Conservation (phyloP, 1,140 invertebrate genomes). For the Andrena cerasifolii region DNA sequence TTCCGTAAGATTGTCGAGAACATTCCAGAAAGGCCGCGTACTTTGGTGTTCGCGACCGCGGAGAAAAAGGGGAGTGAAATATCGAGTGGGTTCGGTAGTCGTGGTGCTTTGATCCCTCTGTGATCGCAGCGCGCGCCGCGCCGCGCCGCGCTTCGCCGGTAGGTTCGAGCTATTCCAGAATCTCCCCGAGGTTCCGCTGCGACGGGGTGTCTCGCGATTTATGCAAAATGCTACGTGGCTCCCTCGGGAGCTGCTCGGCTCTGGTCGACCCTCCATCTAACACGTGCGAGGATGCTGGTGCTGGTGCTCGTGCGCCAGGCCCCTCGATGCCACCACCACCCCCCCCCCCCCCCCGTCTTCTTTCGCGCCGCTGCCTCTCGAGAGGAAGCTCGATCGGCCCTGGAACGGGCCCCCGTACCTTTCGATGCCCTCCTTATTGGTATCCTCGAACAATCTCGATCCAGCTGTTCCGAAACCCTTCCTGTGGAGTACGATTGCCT, state of each 20-base stretch:
- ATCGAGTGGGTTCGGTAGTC: constrained; percentile 48
- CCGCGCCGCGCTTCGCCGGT: too few relatives aligned
- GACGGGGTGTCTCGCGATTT: constrained; percentile 81
- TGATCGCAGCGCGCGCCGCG: constrained; percentile 55
- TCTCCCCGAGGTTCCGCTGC: constrained; percentile 69
- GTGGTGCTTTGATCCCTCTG: constrained; percentile 57
- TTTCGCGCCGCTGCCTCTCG: constrained; percentile 38
- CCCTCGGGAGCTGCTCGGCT: constrained; percentile 76
- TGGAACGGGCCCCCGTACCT: constrained; percentile 52
- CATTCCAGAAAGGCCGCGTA: constrained; percentile 16
- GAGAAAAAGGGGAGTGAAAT: constrained; percentile 52
- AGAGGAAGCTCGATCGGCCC: constrained; percentile 43
- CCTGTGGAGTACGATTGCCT: background rate
- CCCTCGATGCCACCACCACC: constrained; percentile 38
- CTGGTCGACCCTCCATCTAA: constrained; percentile 72
- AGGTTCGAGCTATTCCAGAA: constrained; percentile 71
- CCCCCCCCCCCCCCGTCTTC: constrained; percentile 51
- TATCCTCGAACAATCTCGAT: constrained; percentile 46
- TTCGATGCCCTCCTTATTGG: constrained; percentile 4
- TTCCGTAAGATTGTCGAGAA: constrained; percentile 23
- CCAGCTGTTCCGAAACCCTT: constrained; percentile 43
- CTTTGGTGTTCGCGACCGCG: too few relatives aligned
- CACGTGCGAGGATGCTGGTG: constrained; percentile 72
- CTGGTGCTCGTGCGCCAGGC: constrained; percentile 10
- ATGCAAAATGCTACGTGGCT: constrained; percentile 81